A percentile compares a stretch with the other conserved stretches of the same genome.
Conservation (phyloP, 2,797 vertebrate genomes). For the Bradypodion pumilum region DNA sequence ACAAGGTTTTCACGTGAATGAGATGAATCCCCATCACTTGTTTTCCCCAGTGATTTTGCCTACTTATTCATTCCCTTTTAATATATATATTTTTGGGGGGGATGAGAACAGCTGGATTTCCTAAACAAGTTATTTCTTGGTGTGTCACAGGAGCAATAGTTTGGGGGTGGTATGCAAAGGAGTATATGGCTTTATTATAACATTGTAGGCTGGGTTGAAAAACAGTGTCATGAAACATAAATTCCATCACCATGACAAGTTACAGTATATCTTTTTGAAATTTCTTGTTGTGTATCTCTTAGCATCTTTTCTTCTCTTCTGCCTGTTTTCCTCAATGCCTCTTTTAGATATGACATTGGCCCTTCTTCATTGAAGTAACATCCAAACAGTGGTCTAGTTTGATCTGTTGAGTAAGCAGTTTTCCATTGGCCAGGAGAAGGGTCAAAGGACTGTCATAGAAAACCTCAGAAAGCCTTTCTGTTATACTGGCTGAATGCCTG, state of each 20-base stretch:
- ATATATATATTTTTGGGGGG: no score
- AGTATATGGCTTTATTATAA: neutral
- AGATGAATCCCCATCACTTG: rapidly evolving
- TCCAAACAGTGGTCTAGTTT: neutral
- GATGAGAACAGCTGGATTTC: neutral
- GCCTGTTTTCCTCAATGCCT: no score
- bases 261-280: neutral
- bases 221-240: neutral
- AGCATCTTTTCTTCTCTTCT: neutral
- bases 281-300: neutral
- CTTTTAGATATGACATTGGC: neutral
- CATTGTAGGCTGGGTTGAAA: neutral
- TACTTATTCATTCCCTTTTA: neutral
- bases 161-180: neutral
- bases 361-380: neutral
- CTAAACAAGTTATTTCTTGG: neutral
- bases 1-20: neutral
- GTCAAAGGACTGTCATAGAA: neutral
- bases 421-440: neutral
- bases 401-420: neutral
- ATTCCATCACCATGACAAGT: neutral
- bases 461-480: no score
- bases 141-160: neutral
- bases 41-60: neutral
- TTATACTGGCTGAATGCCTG: no score